Conservation (phyloP, 2,113 vertebrate genomes). For the Polypterus senegalus region DNA sequence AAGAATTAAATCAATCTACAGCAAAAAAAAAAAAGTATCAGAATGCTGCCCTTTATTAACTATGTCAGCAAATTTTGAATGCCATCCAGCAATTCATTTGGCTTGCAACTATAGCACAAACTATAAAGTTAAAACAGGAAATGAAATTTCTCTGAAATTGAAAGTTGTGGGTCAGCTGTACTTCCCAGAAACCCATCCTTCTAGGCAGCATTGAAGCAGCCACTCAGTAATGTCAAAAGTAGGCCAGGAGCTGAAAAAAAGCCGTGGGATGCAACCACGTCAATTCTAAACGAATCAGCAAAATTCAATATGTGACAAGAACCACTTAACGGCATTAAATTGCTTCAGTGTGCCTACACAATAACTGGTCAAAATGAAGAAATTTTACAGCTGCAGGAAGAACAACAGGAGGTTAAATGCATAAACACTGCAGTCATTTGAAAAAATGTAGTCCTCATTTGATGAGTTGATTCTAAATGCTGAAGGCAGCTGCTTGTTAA, state of each 20-base stretch:
- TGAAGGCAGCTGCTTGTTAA: too few species aligned
- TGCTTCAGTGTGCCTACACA: neutral
- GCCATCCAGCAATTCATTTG: too few species aligned
- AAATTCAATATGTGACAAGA: neutral
- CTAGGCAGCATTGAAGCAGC: neutral
- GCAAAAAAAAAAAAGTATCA: too few species aligned
- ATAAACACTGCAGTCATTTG: conserved; percentile 4
- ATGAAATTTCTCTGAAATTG: conserved; percentile 1
- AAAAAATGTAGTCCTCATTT: conserved; percentile 8
- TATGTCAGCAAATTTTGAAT: too few species aligned
- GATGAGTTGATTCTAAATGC: conserved; percentile 5
- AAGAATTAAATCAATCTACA: too few species aligned
- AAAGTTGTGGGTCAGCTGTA: neutral
- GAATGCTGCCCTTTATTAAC: too few species aligned
- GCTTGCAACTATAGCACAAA: too few species aligned
- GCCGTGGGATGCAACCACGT: neutral
- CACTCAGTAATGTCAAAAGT: neutral
- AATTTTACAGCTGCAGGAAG: conserved; percentile 7
- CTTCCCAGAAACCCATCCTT: neutral
- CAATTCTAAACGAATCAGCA: neutral
- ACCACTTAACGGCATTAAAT: too few species aligned
- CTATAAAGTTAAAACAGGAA: neutral
- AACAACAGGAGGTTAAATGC: conserved; percentile 1
- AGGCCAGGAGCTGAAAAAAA: neutral
- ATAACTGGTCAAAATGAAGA: neutral